phyloP scores from a whole-genome alignment of 2,888 invertebrate species.

The Meteorus colon region DNA sequence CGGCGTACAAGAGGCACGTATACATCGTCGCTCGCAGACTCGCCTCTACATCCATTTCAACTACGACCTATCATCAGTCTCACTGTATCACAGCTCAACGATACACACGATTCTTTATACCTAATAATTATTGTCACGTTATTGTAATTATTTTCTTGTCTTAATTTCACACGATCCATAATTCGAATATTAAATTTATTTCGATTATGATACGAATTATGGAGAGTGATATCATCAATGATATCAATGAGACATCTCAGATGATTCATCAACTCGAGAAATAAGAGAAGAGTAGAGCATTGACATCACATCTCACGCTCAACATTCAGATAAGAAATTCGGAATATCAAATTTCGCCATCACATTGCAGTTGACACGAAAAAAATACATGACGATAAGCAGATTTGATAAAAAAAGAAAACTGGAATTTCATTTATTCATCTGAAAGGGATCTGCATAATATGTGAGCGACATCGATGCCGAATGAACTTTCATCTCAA shows the following conservation, averaged over 20 bases:
- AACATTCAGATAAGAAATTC: too few species aligned
- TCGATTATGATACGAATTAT: background rate
- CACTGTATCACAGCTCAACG: slow-evolving; percentile 3
- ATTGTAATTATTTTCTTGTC: background rate
- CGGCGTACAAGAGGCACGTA: slow-evolving; percentile 43
- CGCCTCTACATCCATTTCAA: slow-evolving; percentile 19
- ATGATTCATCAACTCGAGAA: background rate
- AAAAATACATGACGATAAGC: background rate
- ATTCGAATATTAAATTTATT: background rate
- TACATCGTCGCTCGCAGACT: slow-evolving; percentile 28
- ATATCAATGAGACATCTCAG: background rate
- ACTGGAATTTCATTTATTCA: background rate
- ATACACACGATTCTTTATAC: background rate
- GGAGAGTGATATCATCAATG: background rate
- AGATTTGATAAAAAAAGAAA: background rate
- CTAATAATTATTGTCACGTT: background rate
- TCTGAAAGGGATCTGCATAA: background rate
- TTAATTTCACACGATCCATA: background rate
- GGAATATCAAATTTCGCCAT: too few species aligned
- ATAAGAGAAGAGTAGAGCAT: too few species aligned
- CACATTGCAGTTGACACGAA: background rate
- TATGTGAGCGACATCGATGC: slow-evolving; percentile 63
- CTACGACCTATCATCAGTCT: slow-evolving; percentile 7
- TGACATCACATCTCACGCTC: too few species aligned
- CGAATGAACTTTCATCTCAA: slow-evolving; percentile 29